Evolutionary conservation across 2,888 invertebrate genomes (phyloP), one percentile per base, ranked within the genome.

Genomic region (Pterostichus madidus): DNA sequence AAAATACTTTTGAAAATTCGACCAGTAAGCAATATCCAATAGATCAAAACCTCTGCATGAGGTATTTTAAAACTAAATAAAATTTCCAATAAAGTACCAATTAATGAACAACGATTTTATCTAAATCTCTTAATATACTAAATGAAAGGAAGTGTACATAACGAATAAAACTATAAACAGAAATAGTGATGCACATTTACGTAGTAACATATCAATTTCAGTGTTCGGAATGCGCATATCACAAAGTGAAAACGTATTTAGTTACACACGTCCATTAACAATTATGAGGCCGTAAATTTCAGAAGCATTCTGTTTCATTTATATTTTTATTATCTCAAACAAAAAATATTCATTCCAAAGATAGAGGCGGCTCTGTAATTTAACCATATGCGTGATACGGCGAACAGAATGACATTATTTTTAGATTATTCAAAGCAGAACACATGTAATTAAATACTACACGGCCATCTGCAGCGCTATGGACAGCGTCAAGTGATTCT

Each of bases 241-340:
- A 75, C 52, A 75, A 52, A 75, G 32, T 75, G 75, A 32, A 75
- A 75, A 31, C 64, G 53, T 80, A 80, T 80, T 80, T 53, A 71
- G 80, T 80, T 80, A 53, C 80, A 61, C 15, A 80, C 15, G 71
- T 71, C 68, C 80, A 80, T 80, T 80, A 80, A 80, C 71, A 80
- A 80, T 80, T 80, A 80, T 80, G 80, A 80, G 80, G 71, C 64
- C 5, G 59, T 80, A 80, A 52, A 80, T 71, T 80, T 64, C 49
- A 68, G 64, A 79, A 35, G 64, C 49, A 39, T 79, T 79, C 64
- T 79, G 64, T 79, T 79, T 79, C 49, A 79, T 61, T 79, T 80
- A 71, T 71, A 53, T 80, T 80, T 79, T 80, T 80, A 80, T 80
- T 80, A 53, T 71, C 80, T 71, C 56, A 56, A 17, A 77, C 56